Percentiles rank a stretch among this genome's conserved stretches.
phyloP scores from a whole-genome alignment of 2,888 invertebrate species.

The Branchinecta sandiegonensis region DNA sequence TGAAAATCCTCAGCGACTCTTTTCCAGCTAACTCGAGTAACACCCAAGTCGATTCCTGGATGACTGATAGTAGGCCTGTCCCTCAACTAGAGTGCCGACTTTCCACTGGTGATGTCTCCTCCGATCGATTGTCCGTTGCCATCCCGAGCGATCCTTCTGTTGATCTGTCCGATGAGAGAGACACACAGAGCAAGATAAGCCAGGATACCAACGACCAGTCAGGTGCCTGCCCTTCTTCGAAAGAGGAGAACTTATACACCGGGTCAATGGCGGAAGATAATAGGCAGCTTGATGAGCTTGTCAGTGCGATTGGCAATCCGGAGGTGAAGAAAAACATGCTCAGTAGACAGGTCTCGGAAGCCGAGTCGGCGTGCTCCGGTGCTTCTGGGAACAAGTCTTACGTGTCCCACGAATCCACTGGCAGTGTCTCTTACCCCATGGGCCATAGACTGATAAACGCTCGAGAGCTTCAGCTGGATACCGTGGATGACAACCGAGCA shows the following conservation, averaged over 20 bases:
- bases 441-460: background rate
- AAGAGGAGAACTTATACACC: too few species aligned
- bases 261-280: too few species aligned
- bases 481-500: background rate
- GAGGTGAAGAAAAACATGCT: background rate
- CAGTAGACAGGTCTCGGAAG: background rate
- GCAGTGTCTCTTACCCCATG: slow-evolving; percentile 6
- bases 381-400: background rate
- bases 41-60: background rate
- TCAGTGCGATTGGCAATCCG: too few species aligned
- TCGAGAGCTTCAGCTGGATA: background rate
- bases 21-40: too few species aligned
- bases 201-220: background rate
- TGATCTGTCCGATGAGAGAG: background rate
- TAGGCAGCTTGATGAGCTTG: too few species aligned
- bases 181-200: background rate
- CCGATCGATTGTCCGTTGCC: background rate
- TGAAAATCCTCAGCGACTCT: too few species aligned
- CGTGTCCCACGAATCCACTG: background rate
- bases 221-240: too few species aligned
- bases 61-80: background rate
- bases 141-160: background rate
- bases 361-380: background rate
- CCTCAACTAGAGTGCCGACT: background rate
- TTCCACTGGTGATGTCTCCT: background rate